These are phyloP conservation scores for Andrena camellia DNA, from an alignment of 2,888 invertebrate species.

Conservation along the genomic window DNA sequence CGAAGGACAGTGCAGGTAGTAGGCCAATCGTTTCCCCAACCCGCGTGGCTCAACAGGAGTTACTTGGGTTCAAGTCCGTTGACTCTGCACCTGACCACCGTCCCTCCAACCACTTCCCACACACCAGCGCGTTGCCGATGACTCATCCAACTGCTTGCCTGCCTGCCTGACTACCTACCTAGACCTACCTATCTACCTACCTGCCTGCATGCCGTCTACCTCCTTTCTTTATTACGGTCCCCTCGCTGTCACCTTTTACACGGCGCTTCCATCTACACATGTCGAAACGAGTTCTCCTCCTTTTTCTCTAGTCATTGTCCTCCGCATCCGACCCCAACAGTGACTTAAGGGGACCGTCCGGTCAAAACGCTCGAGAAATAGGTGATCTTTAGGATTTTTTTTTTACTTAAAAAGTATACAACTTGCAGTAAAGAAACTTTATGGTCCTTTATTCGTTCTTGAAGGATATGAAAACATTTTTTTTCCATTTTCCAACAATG, in stretches of 20 bases:
- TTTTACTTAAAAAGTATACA: too few relatives aligned
- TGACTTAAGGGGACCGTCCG: too few relatives aligned
- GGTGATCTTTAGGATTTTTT: too few relatives aligned
- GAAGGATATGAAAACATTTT: too few relatives aligned
- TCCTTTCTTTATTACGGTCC: conserved; percentile 39
- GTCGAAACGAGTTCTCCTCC: background rate
- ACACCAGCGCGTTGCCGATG: conserved; percentile 61
- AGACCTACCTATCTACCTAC: conserved; percentile 10
- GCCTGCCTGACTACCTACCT: background rate
- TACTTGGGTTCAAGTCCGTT: conserved; percentile 68
- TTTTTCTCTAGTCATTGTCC: background rate
- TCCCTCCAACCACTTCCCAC: conserved; percentile 70
- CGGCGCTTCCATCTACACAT: background rate
- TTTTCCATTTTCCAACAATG: too few relatives aligned
- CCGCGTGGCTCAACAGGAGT: conserved; percentile 9
- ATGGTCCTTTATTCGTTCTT: too few relatives aligned
- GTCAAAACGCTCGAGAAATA: too few relatives aligned
- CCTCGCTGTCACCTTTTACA: conserved; percentile 5
- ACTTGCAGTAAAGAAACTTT: too few relatives aligned
- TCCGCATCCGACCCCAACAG: too few relatives aligned
- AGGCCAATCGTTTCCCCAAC: conserved; percentile 10
- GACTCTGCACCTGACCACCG: conserved; percentile 79
- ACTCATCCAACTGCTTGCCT: conserved; percentile 63
- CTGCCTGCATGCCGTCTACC: conserved; percentile 30
- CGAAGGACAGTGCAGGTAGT: conserved; percentile 17